These are phyloP conservation scores for Limnephilus auricula DNA, from an alignment of 2,888 invertebrate genomes.

Conservation along the genomic window DNA sequence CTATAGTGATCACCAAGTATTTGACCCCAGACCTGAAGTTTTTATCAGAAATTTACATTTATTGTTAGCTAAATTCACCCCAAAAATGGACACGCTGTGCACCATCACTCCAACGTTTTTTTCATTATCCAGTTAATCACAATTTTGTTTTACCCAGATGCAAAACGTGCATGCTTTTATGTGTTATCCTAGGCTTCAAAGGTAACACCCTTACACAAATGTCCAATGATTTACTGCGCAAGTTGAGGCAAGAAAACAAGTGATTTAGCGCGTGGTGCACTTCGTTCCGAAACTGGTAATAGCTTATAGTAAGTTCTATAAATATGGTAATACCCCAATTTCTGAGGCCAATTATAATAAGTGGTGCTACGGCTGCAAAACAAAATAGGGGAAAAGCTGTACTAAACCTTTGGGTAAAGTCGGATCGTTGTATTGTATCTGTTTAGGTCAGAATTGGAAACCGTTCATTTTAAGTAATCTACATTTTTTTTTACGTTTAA, in stretches of 20 bases:
- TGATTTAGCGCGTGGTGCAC: conserved; percentile 48
- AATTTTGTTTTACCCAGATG: not conserved
- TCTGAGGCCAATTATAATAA: conserved; percentile 61
- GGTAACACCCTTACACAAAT: conserved; percentile 21
- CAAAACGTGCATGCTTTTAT: not conserved
- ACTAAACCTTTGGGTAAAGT: not conserved
- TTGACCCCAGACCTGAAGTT: too few relatives aligned
- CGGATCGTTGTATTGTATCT: not conserved
- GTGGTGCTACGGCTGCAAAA: conserved; percentile 34
- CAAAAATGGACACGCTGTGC: too few relatives aligned
- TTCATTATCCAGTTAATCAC: not conserved
- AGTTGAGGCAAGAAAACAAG: conserved; percentile 15
- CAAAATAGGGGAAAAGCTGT: not conserved
- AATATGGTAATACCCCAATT: conserved; percentile 63
- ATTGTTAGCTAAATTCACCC: too few relatives aligned
- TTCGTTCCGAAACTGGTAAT: not conserved
- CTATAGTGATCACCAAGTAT: too few relatives aligned
- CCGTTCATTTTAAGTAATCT: not conserved
- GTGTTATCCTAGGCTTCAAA: not conserved
- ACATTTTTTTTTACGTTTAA: too few relatives aligned
- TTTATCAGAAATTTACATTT: too few relatives aligned
- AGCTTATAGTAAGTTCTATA: conserved; percentile 52
- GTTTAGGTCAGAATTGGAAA: not conserved
- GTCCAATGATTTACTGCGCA: conserved; percentile 37
- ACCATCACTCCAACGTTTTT: too few relatives aligned